These are phyloP conservation scores for Cephalopachus bancanus DNA, from an alignment of 2,797 vertebrate genomes.

Conservation along the genomic window DNA sequence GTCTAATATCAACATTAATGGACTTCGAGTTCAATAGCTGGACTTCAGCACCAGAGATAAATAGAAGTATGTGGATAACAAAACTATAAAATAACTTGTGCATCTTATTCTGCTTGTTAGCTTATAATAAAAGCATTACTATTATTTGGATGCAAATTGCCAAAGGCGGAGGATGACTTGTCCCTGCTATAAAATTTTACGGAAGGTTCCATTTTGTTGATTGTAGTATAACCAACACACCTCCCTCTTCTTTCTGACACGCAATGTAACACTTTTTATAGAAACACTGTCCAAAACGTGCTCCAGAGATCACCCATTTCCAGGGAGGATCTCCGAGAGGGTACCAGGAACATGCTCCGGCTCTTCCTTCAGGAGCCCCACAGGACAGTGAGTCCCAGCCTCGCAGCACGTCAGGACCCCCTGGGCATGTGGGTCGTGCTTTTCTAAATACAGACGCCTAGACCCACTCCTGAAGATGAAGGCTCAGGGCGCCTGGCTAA, in stretches of 20 bases:
- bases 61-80: neutral
- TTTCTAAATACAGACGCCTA: neutral
- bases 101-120: constrained; percentile 9
- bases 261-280: neutral
- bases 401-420: fast-evolving
- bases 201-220: neutral
- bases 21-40: constrained; percentile 19
- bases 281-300: neutral
- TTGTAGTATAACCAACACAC: neutral
- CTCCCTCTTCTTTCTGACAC: constrained; percentile 17
- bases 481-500: neutral
- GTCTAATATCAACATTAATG: neutral
- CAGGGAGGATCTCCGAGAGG: neutral
- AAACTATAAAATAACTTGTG: constrained; percentile 15
- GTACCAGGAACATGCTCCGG: fast-evolving
- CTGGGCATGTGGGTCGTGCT: fast-evolving
- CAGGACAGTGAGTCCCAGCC: neutral
- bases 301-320: neutral
- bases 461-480: neutral
- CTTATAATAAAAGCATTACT: neutral
- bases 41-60: neutral
- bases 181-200: neutral
- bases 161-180: neutral
- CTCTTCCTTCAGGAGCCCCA: neutral
- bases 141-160: constrained; percentile 15